Base-by-base conservation (phyloP, 2,797 vertebrate genomes). In the Halcyon leucocephala region DNA sequence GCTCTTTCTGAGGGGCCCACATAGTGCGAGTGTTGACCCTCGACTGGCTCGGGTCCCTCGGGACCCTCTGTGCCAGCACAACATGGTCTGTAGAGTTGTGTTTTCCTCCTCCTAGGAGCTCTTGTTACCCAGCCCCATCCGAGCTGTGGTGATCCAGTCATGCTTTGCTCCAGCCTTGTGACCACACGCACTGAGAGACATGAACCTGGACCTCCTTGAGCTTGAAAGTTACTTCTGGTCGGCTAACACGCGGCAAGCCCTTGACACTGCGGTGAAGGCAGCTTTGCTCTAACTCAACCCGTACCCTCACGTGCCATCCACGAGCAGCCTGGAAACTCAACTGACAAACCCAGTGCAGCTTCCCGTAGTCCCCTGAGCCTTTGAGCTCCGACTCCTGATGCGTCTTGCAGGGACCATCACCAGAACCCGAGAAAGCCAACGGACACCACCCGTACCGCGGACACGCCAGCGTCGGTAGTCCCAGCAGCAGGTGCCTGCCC, bases 401-500 rank as follows among this genome's bases (percentile, higher is more conserved):
- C 3, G 0, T 21, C 37, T 51, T 33, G 12, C 69, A 55, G 65
- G 17, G 14, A 54, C 0, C 1, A 79, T 3, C 77, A 26, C 20
- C 31, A 70, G 48, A 49, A 42, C 4, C 6, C 8, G 20, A 25
- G 51, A 73, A 70, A 92, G 52, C 39, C 4, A 46, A 19, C 1
- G 3, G 20, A 26, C 44, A 13, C 7, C 0, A 0, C 41, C 37
- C 57, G 21, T 46, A 12, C 21, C 21, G 12, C 46, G 21, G 21
- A 22, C 46, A 46, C 46, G 2, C 24, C 7, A 2, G 16, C 57
- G 64, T 46, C 2, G 0, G 12, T 13, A 37, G 20, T 54, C 48
- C 72, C 52, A 14, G 44, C 2, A 29, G 31, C 41, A 6, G 0
- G 0, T 51, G 28, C 21, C 24, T 73, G 78, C 41, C 10, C 4